Percentiles rank a stretch among this genome's conserved stretches.
phyloP scores from a whole-genome alignment of 2,888 invertebrate species.

The Lasius platythorax region DNA sequence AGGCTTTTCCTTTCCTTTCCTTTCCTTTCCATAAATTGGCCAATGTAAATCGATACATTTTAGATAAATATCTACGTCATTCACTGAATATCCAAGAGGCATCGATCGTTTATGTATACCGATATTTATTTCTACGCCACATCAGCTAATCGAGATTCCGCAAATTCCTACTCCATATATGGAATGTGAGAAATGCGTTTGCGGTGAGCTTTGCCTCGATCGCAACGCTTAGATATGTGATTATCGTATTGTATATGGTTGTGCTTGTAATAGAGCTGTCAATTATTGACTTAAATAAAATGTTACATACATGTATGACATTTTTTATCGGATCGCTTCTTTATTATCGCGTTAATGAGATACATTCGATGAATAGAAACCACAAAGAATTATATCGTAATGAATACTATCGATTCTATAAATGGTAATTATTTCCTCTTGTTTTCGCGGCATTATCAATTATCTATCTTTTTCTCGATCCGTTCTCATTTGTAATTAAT shows the following conservation, averaged over 20 bases:
- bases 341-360: conserved; percentile 5
- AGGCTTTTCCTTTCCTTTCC: neutral
- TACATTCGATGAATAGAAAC: neutral
- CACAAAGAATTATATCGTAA: neutral
- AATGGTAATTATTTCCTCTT: conserved; percentile 14
- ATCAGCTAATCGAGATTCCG: conserved; percentile 40
- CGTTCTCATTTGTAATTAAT: conserved; percentile 35
- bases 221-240: conserved; percentile 29
- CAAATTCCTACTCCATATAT: conserved; percentile 7
- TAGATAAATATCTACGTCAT: neutral
- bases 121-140: conserved; percentile 32
- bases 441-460: neutral
- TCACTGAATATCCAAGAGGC: conserved; percentile 7
- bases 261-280: conserved; percentile 41
- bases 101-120: conserved; percentile 25
- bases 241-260: conserved; percentile 22
- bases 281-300: neutral
- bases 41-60: conserved; percentile 3
- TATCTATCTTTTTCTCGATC: neutral
- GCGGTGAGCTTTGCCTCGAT: conserved; percentile 38
- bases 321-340: neutral
- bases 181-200: conserved; percentile 55
- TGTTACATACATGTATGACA: neutral
- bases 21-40: conserved; percentile 5
- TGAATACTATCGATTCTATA: neutral